phyloP scores from a whole-genome alignment of 2,888 invertebrate species.

The Atethmia centrago region DNA sequence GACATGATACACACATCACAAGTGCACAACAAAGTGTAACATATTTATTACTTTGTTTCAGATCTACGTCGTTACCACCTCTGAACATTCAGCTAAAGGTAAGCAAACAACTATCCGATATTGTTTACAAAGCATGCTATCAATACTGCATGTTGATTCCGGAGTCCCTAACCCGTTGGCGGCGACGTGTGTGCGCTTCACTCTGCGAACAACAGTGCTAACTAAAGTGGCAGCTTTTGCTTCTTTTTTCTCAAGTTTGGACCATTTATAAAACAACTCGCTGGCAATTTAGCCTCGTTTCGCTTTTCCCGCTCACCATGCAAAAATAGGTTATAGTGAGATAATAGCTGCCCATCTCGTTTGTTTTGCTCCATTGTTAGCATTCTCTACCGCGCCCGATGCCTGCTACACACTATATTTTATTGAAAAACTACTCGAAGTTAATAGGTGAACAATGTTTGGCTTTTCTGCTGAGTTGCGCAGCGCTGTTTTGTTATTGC shows the following conservation, averaged over 20 bases:
- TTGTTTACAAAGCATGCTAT: constrained; percentile 48
- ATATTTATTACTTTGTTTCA: constrained; percentile 53
- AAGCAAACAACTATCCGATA: constrained; percentile 36
- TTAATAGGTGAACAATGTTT: constrained; percentile 70
- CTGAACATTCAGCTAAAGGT: constrained; percentile 55
- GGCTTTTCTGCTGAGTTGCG: constrained; percentile 42
- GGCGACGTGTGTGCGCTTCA: constrained; percentile 43
- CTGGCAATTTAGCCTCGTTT: constrained; percentile 76
- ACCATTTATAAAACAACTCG: constrained; percentile 75
- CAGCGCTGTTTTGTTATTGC: constrained; percentile 54
- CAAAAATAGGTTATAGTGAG: constrained; percentile 82
- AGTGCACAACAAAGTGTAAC: constrained; percentile 21
- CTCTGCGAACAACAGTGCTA: constrained; percentile 64
- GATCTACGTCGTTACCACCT: constrained; percentile 45
- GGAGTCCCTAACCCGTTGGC: constrained; percentile 35
- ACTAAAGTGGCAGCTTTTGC: constrained; percentile 55
- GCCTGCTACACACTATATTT: constrained; percentile 68
- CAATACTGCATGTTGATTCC: constrained; percentile 45
- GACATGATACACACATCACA: background rate
- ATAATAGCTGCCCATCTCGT: constrained; percentile 80
- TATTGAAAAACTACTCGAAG: constrained; percentile 74
- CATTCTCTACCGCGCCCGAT: constrained; percentile 72
- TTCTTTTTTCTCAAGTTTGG: constrained; percentile 67
- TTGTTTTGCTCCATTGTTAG: constrained; percentile 81
- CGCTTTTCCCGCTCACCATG: constrained; percentile 72